These are phyloP conservation scores for Embiotoca jacksoni DNA, from an alignment of 2,113 vertebrate species.

Conservation along the genomic window DNA sequence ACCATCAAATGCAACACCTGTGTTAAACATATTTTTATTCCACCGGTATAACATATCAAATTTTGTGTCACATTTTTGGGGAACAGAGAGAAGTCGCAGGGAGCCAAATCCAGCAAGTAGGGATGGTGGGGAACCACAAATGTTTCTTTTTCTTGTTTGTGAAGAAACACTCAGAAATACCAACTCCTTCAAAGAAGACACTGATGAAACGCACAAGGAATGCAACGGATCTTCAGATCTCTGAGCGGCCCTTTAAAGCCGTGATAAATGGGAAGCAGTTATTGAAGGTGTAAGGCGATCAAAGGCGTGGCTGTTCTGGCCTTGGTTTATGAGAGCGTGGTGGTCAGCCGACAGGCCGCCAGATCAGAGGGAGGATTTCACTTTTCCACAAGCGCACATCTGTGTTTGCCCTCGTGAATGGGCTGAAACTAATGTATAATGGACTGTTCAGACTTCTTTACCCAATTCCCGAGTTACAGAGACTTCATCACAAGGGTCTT, in stretches of 20 bases:
- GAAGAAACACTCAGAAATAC: neutral
- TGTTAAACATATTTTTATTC: no score
- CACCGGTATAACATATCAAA: no score
- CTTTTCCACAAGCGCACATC: constrained; percentile 53
- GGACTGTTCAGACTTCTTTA: constrained; percentile 6
- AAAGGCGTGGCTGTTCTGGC: constrained; percentile 72
- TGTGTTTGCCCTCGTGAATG: constrained; percentile 34
- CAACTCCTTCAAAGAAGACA: constrained; percentile 6
- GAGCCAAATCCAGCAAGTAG: no score
- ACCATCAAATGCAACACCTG: no score
- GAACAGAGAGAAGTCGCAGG: no score
- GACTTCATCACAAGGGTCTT: neutral
- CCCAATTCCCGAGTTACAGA: constrained; percentile 12
- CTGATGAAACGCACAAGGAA: constrained; percentile 53
- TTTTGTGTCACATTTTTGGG: no score
- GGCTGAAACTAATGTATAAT: constrained; percentile 56
- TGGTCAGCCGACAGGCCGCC: constrained; percentile 33
- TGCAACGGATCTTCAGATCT: constrained; percentile 38
- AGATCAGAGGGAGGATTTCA: constrained; percentile 58
- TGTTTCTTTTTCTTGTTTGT: neutral
- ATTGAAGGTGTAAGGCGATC: constrained; percentile 64
- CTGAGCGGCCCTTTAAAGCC: constrained; percentile 42
- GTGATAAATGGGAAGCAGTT: constrained; percentile 61
- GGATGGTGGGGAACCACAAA: no score
- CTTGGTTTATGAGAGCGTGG: constrained; percentile 55